A percentile compares a stretch with the other conserved stretches of the same genome.
Evolutionary conservation across 2,888 invertebrate species (phyloP).

Genomic region (Pecten maximus): DNA sequence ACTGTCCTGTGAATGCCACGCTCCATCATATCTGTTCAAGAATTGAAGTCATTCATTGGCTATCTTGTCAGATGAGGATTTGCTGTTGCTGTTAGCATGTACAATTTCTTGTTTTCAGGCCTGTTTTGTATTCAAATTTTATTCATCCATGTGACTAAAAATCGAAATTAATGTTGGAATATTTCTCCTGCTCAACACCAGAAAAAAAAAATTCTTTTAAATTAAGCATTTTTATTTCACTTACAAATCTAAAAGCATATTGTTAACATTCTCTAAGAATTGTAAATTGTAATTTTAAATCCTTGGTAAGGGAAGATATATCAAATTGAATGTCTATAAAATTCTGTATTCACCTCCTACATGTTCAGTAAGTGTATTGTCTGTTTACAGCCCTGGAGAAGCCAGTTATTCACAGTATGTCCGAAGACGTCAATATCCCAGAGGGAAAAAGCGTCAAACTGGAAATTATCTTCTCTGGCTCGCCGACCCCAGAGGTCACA

Average conservation of each 20-base stretch:
- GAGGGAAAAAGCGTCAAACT: slow-evolving; percentile 79
- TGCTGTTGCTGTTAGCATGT: slow-evolving; percentile 7
- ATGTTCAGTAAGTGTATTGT: not conserved
- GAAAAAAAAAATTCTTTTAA: no score
- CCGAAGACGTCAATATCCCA: slow-evolving; percentile 74
- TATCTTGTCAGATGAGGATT: not conserved
- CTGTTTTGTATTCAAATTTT: not conserved
- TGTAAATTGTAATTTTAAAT: no score
- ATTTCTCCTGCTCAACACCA: no score
- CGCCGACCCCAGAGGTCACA: slow-evolving; percentile 82
- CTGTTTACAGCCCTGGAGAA: slow-evolving; percentile 85
- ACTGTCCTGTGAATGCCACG: not conserved
- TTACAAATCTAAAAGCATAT: no score
- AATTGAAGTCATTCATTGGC: not conserved
- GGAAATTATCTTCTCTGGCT: slow-evolving; percentile 79
- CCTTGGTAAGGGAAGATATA: no score
- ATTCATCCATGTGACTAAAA: not conserved
- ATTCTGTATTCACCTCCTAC: not conserved
- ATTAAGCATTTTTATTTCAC: no score
- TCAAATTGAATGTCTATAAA: no score
- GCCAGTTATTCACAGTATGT: slow-evolving; percentile 77
- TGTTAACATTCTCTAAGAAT: no score
- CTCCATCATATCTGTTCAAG: not conserved
- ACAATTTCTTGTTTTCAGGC: not conserved
- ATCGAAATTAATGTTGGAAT: no score